Percentiles rank a stretch among this genome's conserved stretches.
Evolutionary conservation across 2,113 vertebrate species (phyloP).

Genomic region (Tragelaphus scriptus): DNA sequence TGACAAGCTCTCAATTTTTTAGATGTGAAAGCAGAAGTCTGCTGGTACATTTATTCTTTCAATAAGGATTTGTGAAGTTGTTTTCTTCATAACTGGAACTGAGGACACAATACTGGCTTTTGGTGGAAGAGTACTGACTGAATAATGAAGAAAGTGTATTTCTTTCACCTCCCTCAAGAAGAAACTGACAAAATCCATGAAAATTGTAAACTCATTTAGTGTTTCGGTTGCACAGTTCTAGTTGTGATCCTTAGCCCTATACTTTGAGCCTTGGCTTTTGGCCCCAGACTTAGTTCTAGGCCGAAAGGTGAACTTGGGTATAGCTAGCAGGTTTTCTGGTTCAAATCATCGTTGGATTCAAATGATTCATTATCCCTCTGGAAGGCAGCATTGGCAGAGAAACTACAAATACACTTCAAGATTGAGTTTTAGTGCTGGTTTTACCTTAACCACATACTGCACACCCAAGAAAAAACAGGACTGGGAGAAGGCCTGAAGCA

Average conservation of each 20-base stretch:
- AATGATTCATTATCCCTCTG: background rate
- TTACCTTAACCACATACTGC: background rate
- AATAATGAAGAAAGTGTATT: background rate
- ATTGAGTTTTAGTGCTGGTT: background rate
- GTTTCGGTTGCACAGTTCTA: background rate
- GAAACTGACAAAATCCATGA: background rate
- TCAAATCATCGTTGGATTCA: background rate
- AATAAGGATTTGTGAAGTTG: background rate
- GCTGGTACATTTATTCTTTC: constrained; percentile 13
- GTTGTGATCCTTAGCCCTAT: background rate
- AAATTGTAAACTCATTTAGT: constrained; percentile 27
- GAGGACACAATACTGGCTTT: background rate
- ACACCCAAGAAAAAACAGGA: background rate
- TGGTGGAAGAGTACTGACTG: background rate
- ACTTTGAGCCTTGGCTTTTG: background rate
- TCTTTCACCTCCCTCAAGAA: background rate
- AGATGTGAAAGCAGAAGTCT: background rate
- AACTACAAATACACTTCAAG: background rate
- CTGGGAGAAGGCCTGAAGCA: background rate
- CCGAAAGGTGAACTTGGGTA: background rate
- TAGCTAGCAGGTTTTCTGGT: background rate
- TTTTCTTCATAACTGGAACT: background rate
- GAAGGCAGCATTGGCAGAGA: background rate
- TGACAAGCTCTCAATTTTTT: background rate
- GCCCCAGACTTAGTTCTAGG: background rate